A percentile compares a stretch with the other conserved stretches of the same genome.
These are phyloP conservation scores for Lycocerus yunnanus DNA, from an alignment of 2,888 invertebrate genomes.

Conservation along the genomic window DNA sequence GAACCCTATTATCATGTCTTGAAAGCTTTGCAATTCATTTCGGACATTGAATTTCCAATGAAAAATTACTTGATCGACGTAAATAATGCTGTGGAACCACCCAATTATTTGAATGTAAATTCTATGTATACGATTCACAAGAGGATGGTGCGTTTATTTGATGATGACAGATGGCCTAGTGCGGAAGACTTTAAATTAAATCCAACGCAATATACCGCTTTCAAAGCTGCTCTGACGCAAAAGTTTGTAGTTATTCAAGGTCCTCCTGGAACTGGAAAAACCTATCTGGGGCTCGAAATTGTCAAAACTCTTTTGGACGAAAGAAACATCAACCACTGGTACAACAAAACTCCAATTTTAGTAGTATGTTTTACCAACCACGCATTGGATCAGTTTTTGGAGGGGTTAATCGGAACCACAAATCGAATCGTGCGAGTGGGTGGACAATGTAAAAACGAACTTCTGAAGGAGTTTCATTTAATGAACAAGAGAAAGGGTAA, in stretches of 20 bases:
- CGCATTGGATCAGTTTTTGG: constrained; percentile 84
- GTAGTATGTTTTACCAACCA: constrained; percentile 86
- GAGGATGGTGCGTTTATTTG: not conserved
- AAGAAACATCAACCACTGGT: constrained; percentile 58
- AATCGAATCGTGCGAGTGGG: constrained; percentile 70
- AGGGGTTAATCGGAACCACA: constrained; percentile 66
- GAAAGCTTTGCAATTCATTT: constrained; percentile 65
- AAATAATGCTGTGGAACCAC: constrained; percentile 44
- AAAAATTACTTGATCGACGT: constrained; percentile 68
- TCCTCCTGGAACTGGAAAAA: constrained; percentile 89
- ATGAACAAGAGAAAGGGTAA: constrained; percentile 41
- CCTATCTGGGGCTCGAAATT: constrained; percentile 77
- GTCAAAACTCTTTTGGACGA: constrained; percentile 64
- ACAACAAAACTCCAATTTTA: constrained; percentile 65
- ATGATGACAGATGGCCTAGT: constrained; percentile 56
- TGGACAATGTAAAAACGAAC: constrained; percentile 66
- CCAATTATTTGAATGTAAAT: constrained; percentile 50
- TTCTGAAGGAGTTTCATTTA: constrained; percentile 61
- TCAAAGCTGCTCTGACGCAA: constrained; percentile 67
- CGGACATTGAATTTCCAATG: constrained; percentile 67
- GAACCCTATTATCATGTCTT: constrained; percentile 80
- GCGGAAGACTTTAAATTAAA: constrained; percentile 61
- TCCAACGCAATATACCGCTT: constrained; percentile 69
- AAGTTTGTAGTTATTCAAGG: constrained; percentile 84
- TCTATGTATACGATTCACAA: constrained; percentile 20